Base-by-base conservation (phyloP, 2,797 vertebrate genomes). In the Pipistrellus nathusii region DNA sequence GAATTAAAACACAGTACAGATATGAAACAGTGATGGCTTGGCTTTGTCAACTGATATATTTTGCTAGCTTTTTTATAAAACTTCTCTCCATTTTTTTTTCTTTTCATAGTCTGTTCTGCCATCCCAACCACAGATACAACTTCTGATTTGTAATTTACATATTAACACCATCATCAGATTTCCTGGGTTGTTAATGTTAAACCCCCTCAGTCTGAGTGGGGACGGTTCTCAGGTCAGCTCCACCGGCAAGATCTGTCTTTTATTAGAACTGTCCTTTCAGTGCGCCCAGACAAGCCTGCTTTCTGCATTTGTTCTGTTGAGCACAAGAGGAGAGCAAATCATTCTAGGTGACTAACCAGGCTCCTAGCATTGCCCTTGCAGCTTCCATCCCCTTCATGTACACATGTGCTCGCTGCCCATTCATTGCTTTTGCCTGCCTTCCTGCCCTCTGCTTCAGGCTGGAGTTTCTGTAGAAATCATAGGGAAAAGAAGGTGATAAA, bases 401-500 rank as follows among this genome's bases (percentile, higher is more conserved):
- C 46, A 55, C 18, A 69, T 20, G 13, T 4, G 10, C 72, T 62
- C n/a, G 20, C 75, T 53, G 46, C 41, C 84, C 41, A 20, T 87
- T 86, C 41, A 20, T 89, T 86, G 17, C 69, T 92, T 94, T 73
- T 88, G 12, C 73, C 6, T 9, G n/a, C 88, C 41, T 88, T 35
- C 1, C 55, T 95, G 78, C 72, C 57, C 89, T 94, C 88, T 17
- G 0, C 66, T 69, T 48, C 25, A 81, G 91, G 55, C 0, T 0
- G 81, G 93, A 94, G 32, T 71, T 91, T 85, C 97, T 77, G 14
- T 86, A 55, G 92, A 91, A 95, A 59, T 57, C 59, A 57, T 64
- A 80, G 91, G 83, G 23, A 18, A 85, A 88, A 85, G 72, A 88
- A 95, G 88, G 88, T 96, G 88, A 90, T 73, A 73, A 80, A 95